Evolutionary conservation across 2,113 vertebrate species (phyloP).

Genomic region (Oryzias melastigma): DNA sequence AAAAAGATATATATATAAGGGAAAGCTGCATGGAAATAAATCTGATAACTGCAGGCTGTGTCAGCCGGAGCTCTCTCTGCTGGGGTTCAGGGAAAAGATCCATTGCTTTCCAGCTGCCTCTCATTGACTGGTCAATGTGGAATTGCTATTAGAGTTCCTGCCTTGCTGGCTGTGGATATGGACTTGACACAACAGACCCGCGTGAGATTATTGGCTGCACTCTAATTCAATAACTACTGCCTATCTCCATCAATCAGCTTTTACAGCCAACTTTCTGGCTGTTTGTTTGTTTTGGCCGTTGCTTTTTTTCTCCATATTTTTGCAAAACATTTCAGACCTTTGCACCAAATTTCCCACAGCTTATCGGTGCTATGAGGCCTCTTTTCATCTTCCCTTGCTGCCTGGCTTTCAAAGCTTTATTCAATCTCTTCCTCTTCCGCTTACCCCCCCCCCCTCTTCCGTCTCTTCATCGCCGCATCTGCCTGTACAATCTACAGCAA

Average conservation of each 20-base stretch:
- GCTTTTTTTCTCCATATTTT: slow-evolving; percentile 17
- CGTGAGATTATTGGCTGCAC: slow-evolving; percentile 53
- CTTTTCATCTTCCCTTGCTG: slow-evolving; percentile 45
- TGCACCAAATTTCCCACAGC: slow-evolving; percentile 29
- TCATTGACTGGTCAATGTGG: slow-evolving; percentile 44
- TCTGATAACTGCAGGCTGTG: slow-evolving; percentile 42
- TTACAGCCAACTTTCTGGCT: slow-evolving; percentile 19
- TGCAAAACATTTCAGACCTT: slow-evolving; percentile 29
- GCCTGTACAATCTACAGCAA: slow-evolving; percentile 30
- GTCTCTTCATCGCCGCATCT: slow-evolving; percentile 21
- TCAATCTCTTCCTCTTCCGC: slow-evolving; percentile 37
- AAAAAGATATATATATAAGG: neutral
- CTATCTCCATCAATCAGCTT: slow-evolving; percentile 46
- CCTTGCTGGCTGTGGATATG: slow-evolving; percentile 52
- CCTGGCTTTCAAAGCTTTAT: slow-evolving; percentile 40
- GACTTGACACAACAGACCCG: slow-evolving; percentile 52
- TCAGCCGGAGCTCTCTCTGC: slow-evolving; percentile 26
- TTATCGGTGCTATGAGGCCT: slow-evolving; percentile 30
- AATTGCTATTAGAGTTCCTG: slow-evolving; percentile 53
- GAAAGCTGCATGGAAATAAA: slow-evolving; percentile 16
- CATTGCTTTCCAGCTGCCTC: slow-evolving; percentile 41
- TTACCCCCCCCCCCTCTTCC: slow-evolving; percentile 30
- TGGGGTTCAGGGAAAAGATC: slow-evolving; percentile 32
- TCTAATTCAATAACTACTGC: slow-evolving; percentile 54
- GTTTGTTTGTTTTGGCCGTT: slow-evolving; percentile 36